phyloP scores from a whole-genome alignment of 2,113 vertebrate species.

The Otus sunia region DNA sequence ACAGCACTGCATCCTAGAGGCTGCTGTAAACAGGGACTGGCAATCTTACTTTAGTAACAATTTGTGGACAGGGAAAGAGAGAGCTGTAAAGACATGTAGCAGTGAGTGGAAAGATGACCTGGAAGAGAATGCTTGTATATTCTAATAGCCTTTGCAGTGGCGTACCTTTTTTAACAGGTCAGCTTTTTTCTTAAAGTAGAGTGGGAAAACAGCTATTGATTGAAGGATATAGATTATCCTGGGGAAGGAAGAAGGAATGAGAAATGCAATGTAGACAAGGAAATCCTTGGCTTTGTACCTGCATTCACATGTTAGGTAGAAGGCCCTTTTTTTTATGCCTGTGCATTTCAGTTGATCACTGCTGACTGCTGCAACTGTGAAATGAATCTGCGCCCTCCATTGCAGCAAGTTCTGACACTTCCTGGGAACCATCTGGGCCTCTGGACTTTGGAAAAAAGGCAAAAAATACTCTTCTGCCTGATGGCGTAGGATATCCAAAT shows the following conservation, averaged over 20 bases:
- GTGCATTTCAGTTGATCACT: background rate
- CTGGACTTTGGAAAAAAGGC: background rate
- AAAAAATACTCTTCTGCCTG: background rate
- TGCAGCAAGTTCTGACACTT: accelerated
- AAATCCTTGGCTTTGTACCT: background rate
- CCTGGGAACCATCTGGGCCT: background rate
- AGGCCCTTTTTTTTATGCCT: background rate
- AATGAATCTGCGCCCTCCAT: background rate
- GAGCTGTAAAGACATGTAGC: background rate
- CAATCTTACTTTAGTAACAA: background rate
- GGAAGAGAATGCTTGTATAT: background rate
- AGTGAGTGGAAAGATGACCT: background rate
- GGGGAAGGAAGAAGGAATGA: background rate
- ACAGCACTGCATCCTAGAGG: background rate
- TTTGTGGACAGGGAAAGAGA: background rate
- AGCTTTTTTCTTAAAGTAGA: background rate
- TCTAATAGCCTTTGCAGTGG: background rate
- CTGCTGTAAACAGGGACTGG: background rate
- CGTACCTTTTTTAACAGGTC: background rate
- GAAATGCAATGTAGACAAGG: background rate
- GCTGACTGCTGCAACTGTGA: background rate
- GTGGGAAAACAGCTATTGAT: background rate
- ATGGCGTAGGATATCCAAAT: background rate
- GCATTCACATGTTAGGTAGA: background rate
- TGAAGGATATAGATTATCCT: background rate